Percentiles rank a stretch among this genome's conserved stretches.
Conservation (phyloP, 2,113 vertebrate genomes). For the Columbina picui region DNA sequence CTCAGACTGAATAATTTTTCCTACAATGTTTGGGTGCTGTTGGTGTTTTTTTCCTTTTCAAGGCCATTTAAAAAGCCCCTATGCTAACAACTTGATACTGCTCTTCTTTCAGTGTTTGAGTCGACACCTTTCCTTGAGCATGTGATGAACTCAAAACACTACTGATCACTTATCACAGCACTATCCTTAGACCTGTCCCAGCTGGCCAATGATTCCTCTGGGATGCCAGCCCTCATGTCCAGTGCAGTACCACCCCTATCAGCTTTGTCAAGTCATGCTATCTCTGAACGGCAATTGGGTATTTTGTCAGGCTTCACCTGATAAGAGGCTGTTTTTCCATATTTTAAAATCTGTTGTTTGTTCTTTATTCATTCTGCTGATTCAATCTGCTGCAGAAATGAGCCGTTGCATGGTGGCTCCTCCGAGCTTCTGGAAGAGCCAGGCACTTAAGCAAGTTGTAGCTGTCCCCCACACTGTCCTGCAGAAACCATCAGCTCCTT, state of each 20-base stretch:
- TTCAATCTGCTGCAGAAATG: not conserved
- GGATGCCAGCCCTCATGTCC: not conserved
- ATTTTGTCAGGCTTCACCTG: not conserved
- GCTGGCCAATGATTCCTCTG: not conserved
- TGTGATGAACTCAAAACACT: not conserved
- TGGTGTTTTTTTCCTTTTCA: not conserved
- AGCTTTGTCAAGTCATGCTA: not conserved
- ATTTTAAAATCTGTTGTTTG: not conserved
- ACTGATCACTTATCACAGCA: not conserved
- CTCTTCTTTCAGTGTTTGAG: not conserved
- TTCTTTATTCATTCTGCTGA: conserved; percentile 16
- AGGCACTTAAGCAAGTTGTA: not conserved
- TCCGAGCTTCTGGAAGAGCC: not conserved
- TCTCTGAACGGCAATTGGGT: not conserved
- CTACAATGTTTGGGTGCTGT: not conserved
- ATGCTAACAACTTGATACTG: not conserved
- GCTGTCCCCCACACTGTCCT: not conserved
- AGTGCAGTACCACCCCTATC: not conserved
- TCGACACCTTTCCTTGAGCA: not conserved
- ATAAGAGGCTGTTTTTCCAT: not conserved
- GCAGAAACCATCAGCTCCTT: not conserved
- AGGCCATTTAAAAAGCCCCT: not conserved
- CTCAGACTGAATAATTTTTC: not conserved
- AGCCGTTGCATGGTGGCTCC: not conserved
- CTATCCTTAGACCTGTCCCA: not conserved